A percentile compares a stretch with the other conserved stretches of the same genome.
phyloP scores from a whole-genome alignment of 2,113 vertebrate species.

The Eubucco bourcierii region DNA sequence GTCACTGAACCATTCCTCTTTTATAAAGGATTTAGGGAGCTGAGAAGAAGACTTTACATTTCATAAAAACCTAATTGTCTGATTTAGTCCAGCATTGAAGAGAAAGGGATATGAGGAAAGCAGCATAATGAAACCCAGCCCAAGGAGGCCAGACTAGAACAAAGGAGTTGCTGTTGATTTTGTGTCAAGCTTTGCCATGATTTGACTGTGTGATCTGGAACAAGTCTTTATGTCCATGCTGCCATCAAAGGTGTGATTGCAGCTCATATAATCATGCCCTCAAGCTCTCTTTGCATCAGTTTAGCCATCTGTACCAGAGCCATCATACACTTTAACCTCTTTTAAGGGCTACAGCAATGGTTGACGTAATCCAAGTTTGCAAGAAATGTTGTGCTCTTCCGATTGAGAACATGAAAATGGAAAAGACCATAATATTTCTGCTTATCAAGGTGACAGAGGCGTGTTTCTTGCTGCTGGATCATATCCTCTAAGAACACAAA shows the following conservation, averaged over 20 bases:
- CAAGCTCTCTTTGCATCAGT: background rate
- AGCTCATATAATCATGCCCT: conserved; percentile 47
- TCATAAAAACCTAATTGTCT: conserved; percentile 43
- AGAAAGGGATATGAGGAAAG: conserved; percentile 31
- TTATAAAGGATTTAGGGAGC: background rate
- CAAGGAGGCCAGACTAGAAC: conserved; percentile 36
- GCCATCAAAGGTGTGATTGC: conserved; percentile 56
- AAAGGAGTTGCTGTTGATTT: conserved; percentile 49
- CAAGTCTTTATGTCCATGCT: background rate
- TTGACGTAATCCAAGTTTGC: background rate
- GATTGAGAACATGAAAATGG: background rate
- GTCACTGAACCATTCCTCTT: background rate
- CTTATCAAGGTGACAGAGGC: background rate
- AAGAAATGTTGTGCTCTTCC: conserved; percentile 5
- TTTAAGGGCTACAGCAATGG: background rate
- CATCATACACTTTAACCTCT: background rate
- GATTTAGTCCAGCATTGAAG: conserved; percentile 22
- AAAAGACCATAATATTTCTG: conserved; percentile 5
- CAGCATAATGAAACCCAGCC: conserved; percentile 53
- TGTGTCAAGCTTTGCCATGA: conserved; percentile 27
- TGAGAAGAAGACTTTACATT: conserved; percentile 38
- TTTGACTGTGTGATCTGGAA: conserved; percentile 15
- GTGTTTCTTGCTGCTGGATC: background rate
- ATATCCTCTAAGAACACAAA: conserved; percentile 32
- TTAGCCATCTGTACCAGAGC: conserved; percentile 21